phyloP scores from a whole-genome alignment of 2,113 vertebrate species.

The Eidolon helvum region DNA sequence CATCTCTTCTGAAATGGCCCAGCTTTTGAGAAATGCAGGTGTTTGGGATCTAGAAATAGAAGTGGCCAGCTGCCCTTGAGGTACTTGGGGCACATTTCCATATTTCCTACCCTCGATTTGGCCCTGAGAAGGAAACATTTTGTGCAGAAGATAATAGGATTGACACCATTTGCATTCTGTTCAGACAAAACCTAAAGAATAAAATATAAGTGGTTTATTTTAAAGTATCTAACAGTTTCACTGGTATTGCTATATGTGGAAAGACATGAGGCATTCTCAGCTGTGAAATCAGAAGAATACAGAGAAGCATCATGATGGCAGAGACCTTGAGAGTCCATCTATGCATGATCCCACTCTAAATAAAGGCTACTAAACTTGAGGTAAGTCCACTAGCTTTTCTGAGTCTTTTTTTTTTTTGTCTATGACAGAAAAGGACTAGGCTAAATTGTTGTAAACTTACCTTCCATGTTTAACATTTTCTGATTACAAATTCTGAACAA shows the following conservation, averaged over 20 bases:
- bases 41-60: slow-evolving; percentile 68
- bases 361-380: background rate
- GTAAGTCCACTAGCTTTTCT: background rate
- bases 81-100: slow-evolving; percentile 60
- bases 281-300: slow-evolving; percentile 36
- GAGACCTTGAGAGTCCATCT: background rate
- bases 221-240: slow-evolving; percentile 17
- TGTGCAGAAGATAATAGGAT: slow-evolving; percentile 60
- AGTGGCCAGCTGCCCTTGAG: slow-evolving; percentile 56
- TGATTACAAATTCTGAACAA: background rate
- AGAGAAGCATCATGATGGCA: slow-evolving; percentile 31
- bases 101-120: slow-evolving; percentile 58
- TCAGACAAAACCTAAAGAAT: slow-evolving; percentile 51
- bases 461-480: background rate
- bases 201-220: slow-evolving; percentile 55
- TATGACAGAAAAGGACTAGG: background rate
- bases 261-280: slow-evolving; percentile 23
- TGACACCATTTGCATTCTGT: slow-evolving; percentile 73
- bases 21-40: slow-evolving; percentile 73
- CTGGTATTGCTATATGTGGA: background rate
- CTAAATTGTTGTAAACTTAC: background rate
- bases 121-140: slow-evolving; percentile 66
- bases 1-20: slow-evolving; percentile 31
- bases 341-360: background rate
- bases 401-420: background rate